Base-by-base conservation (phyloP, 1,140 invertebrate genomes). In the Trichomalopsis sarcophagae region DNA sequence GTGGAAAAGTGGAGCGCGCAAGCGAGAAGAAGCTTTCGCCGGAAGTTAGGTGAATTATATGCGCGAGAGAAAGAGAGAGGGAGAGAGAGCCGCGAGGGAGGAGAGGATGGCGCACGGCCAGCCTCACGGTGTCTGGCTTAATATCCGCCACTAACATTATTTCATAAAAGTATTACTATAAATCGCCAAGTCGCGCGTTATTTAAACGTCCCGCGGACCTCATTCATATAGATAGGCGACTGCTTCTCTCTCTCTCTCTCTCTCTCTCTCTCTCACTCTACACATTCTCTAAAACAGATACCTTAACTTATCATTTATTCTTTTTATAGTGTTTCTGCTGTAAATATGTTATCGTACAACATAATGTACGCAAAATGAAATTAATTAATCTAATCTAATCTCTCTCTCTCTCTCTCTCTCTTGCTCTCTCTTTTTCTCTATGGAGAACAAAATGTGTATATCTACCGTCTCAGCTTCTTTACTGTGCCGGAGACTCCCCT, bases 151-250 rank as follows among this genome's bases (percentile, higher is more conserved):
- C 92, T 93, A 93, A 93, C 92, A 92, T 93, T 93, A 93, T 92
- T 93, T 93, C 92, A 93, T 93, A 93, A 93, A 93, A 93, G 92
- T 93, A 93, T 93, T 92, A 93, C 92, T 92, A 93, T 93, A 93
- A 93, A 93, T 93, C 88, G 27, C 89, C 90, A 93, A 93, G 90
- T 92, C 92, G 88, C 92, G 88, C 91, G 92, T 93, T 93, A 93
- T 93, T 92, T 92, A 92, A 62, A 92, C 89, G 90, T 88, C 88
- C 88, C 87, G 87, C 86, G 71, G 81, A 85, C 86, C 87, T 86
- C 86, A 82, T 84, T 86, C 86, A 76, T 83, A 55, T 40, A 66
- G 50, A n/a, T 50, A 33, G 5, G 40, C 23, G 30, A 17, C n/a
- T 17, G 21, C 21, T 30, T 62, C 23, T 62, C n/a, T 75, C 40